A percentile compares a stretch with the other conserved stretches of the same genome.
Conservation (phyloP, 1,140 invertebrate species). For the Anastatus disparis region DNA sequence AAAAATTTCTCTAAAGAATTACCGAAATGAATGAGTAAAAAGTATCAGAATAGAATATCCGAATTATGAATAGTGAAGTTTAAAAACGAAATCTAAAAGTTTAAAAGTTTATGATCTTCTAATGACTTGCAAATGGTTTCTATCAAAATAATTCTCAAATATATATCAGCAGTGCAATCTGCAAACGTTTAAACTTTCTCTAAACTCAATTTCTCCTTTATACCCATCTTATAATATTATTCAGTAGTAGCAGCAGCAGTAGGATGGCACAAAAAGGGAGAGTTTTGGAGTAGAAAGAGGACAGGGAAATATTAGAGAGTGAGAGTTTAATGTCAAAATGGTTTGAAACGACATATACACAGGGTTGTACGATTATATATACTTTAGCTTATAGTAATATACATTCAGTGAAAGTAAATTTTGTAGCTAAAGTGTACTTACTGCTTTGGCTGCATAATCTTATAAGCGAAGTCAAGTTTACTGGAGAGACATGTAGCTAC, state of each 20-base stretch:
- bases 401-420: conserved; percentile 16
- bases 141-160: too few relatives aligned
- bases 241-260: too few relatives aligned
- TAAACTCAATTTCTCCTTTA: conserved; percentile 17
- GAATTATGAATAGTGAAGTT: too few relatives aligned
- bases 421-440: conserved; percentile 25
- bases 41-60: too few relatives aligned
- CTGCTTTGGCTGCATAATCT: conserved; percentile 20
- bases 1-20: too few relatives aligned
- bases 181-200: conserved; percentile 12
- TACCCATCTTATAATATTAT: conserved; percentile 1
- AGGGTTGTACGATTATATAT: too few relatives aligned
- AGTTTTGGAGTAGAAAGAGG: background rate
- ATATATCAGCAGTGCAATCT: background rate
- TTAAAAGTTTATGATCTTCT: too few relatives aligned
- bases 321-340: conserved; percentile 7
- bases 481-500: background rate
- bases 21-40: too few relatives aligned
- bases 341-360: background rate
- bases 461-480: conserved; percentile 22
- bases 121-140: too few relatives aligned
- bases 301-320: background rate
- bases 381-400: too few relatives aligned
- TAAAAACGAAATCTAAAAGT: too few relatives aligned
- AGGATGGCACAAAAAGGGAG: conserved; percentile 5